Percentiles rank a stretch among this genome's conserved stretches.
Conservation (phyloP, 2,113 vertebrate genomes). For the Protobothrops mucrosquamatus region DNA sequence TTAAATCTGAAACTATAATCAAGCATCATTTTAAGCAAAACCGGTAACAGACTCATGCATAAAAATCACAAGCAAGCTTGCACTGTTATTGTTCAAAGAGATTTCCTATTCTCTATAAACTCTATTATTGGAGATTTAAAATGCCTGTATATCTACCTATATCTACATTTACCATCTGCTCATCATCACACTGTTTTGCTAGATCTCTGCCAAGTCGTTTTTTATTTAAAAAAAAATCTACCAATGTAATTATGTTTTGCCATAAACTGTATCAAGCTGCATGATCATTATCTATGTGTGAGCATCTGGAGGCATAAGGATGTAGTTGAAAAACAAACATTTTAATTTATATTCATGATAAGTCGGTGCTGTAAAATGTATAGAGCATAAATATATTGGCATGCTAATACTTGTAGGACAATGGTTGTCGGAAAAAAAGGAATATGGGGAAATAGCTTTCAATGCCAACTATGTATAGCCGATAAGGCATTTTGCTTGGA, state of each 20-base stretch:
- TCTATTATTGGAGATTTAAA: conserved; percentile 20
- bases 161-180: background rate
- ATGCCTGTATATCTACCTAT: background rate
- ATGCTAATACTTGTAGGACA: conserved; percentile 17
- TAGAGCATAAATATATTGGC: conserved; percentile 1
- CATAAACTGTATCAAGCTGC: background rate
- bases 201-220: background rate
- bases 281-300: background rate
- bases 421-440: conserved; percentile 17
- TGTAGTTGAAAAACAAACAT: conserved; percentile 2
- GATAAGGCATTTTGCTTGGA: background rate
- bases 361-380: conserved; percentile 11
- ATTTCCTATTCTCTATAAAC: conserved; percentile 15
- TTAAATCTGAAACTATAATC: background rate
- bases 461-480: background rate
- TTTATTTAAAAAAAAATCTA: background rate
- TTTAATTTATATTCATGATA: conserved; percentile 22
- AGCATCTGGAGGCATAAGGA: conserved; percentile 12
- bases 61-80: background rate
- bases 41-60: background rate
- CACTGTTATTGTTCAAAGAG: background rate
- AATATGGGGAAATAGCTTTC: conserved; percentile 4
- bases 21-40: background rate
- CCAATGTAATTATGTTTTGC: background rate
- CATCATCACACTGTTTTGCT: background rate